Conservation (phyloP, 2,113 vertebrate genomes). For the Dicaeum eximium region DNA sequence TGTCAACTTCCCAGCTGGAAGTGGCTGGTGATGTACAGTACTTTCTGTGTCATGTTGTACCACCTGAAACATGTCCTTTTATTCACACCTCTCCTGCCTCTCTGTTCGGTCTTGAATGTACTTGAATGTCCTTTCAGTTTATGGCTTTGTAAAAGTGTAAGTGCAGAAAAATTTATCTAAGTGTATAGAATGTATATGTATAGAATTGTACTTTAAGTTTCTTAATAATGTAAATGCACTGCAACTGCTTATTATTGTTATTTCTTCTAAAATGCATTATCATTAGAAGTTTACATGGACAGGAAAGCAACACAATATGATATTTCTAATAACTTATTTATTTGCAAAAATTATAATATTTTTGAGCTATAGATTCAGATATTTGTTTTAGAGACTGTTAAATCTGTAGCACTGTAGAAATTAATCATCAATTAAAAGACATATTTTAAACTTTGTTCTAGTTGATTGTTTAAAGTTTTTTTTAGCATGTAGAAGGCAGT, state of each 20-base stretch:
- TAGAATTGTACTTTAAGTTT: neutral
- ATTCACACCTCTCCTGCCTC: neutral
- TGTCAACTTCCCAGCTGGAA: neutral
- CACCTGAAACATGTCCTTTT: neutral
- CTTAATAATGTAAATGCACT: neutral
- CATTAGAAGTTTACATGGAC: neutral
- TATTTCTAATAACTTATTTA: constrained; percentile 18
- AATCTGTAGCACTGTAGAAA: constrained; percentile 24
- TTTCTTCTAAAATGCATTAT: neutral
- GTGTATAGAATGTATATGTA: neutral
- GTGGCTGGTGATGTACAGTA: neutral
- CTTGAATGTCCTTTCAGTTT: neutral
- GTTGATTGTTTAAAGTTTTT: neutral
- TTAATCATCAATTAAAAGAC: constrained; percentile 28
- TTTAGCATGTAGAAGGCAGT: neutral
- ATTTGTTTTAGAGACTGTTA: neutral
- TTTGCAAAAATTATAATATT: neutral
- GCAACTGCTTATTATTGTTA: neutral
- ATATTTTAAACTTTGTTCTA: neutral
- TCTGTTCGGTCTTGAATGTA: neutral
- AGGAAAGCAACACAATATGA: neutral
- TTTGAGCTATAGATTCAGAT: neutral
- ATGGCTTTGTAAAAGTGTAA: constrained; percentile 13
- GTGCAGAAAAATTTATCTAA: neutral
- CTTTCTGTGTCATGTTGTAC: neutral